Evolutionary conservation across 2,113 vertebrate species (phyloP).

Genomic region (Hymenochirus boettgeri): DNA sequence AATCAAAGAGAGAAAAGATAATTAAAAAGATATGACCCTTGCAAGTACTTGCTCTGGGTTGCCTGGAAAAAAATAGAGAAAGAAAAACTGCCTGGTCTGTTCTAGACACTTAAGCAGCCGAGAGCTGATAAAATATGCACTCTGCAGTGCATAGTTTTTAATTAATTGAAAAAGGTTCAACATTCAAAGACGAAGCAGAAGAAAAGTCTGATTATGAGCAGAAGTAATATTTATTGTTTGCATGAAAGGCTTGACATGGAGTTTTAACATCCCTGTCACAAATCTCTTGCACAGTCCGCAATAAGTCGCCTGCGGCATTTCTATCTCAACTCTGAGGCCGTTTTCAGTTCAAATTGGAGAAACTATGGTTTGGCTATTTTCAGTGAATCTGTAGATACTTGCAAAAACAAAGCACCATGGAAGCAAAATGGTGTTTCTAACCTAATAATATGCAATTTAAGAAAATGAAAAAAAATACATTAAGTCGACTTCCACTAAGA

Average conservation of each 20-base stretch:
- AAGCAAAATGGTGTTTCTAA: too few relatives aligned
- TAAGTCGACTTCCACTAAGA: too few relatives aligned
- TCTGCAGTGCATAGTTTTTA: conserved; percentile 82
- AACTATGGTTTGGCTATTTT: conserved; percentile 28
- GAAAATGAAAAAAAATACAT: too few relatives aligned
- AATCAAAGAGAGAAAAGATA: conserved; percentile 99
- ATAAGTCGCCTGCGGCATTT: conserved; percentile 52
- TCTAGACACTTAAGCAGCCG: conserved; percentile 81
- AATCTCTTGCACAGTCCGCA: conserved; percentile 53
- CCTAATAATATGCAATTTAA: too few relatives aligned
- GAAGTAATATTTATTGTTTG: conserved; percentile 83
- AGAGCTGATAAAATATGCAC: conserved; percentile 85
- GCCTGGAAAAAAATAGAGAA: conserved; percentile 70
- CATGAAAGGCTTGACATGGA: conserved; percentile 67
- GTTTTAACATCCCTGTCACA: conserved; percentile 67
- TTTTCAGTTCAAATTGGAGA: conserved; percentile 31
- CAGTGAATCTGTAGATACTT: too few relatives aligned
- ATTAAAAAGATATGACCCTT: conserved; percentile 99
- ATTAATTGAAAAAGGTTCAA: conserved; percentile 90
- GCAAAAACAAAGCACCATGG: too few relatives aligned
- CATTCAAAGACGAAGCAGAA: conserved; percentile 75
- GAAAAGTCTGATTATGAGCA: conserved; percentile 73
- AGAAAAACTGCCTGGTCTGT: conserved; percentile 72
- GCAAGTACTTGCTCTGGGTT: conserved; percentile 95
- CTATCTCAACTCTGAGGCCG: conserved; percentile 47